Percentiles rank a stretch among this genome's conserved stretches.
Conservation (phyloP, 2,113 vertebrate genomes). For the Smithornis capensis region DNA sequence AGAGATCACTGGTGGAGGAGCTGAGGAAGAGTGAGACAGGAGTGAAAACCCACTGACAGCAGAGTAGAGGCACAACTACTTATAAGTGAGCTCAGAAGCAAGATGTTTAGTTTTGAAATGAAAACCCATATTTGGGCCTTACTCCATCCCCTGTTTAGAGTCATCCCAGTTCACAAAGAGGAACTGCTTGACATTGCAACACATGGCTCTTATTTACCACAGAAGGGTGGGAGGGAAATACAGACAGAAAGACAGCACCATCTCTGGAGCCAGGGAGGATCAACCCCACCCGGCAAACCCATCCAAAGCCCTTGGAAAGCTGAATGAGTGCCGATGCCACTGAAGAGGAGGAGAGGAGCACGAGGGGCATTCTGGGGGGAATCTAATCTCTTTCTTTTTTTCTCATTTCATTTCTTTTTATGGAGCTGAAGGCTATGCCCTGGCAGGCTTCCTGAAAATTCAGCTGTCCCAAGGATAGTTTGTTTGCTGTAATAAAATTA, state of each 20-base stretch:
- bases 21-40: slow-evolving; percentile 69
- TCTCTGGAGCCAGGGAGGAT: slow-evolving; percentile 39
- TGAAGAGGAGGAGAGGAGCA: background rate
- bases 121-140: slow-evolving; percentile 76
- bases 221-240: background rate
- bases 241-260: background rate
- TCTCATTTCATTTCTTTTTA: slow-evolving; percentile 76
- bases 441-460: slow-evolving; percentile 78
- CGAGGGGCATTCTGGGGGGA: background rate
- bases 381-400: slow-evolving; percentile 39
- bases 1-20: slow-evolving; percentile 89
- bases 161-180: slow-evolving; percentile 63
- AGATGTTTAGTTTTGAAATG: slow-evolving; percentile 72
- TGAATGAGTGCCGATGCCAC: background rate
- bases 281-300: slow-evolving; percentile 12
- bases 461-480: slow-evolving; percentile 58
- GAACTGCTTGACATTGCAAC: slow-evolving; percentile 66
- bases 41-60: slow-evolving; percentile 21
- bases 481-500: slow-evolving; percentile 68
- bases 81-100: slow-evolving; percentile 69
- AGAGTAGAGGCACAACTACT: slow-evolving; percentile 35
- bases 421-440: slow-evolving; percentile 70
- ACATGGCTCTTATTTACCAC: slow-evolving; percentile 63
- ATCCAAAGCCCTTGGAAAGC: slow-evolving; percentile 43
- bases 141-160: slow-evolving; percentile 60